Base-by-base conservation (phyloP, 2,888 invertebrate species). In the Caenorhabditis imperialis region DNA sequence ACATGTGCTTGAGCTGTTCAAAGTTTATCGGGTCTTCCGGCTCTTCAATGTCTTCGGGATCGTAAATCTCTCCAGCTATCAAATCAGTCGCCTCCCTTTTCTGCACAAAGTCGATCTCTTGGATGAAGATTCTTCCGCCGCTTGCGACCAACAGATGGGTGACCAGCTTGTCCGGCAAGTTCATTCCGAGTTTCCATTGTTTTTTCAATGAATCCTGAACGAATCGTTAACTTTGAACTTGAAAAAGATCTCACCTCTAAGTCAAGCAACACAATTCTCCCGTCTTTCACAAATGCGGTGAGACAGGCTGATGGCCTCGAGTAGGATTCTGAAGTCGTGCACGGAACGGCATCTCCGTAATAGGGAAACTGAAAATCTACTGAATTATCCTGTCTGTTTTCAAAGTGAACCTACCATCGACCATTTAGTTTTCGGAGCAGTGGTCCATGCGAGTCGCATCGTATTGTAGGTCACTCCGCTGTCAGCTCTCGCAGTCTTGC, bases 221-320 rank as follows among this genome's bases (percentile, higher is more conserved):
- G 7, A 33, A n/a, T 45, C 8, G 10, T 1, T 45, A 58, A 37
- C 20, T 25, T 35, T 54, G 27, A 12, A 6, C 20, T 22, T 18
- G 6, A 16, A n/a, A 38, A 37, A 3, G 3, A 10, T 22, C 6
- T 23, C 10, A 67, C 67, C 50, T 73, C 65, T 3, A 84, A 70
- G 62, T 88, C 87, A 30, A 88, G 76, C 78, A 87, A 75, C 33
- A 88, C 88, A 58, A 67, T 78, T 53, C 84, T 85, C 10, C 97
- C 97, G 86, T 94, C 94, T 0, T 97, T 91, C n/a, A 99, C 90
- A 89, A 99, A 99, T 90, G 96, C 96, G 48, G 97, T 98, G 55
- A 99, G 91, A 88, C 98, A 99, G 0, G 96, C 94, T 0, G 97
- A 96, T 0, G 98, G 98, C 0, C 98, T 91, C 20, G 96, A 96